phyloP scores from a whole-genome alignment of 2,888 invertebrate species.

The Sinelater perroti region DNA sequence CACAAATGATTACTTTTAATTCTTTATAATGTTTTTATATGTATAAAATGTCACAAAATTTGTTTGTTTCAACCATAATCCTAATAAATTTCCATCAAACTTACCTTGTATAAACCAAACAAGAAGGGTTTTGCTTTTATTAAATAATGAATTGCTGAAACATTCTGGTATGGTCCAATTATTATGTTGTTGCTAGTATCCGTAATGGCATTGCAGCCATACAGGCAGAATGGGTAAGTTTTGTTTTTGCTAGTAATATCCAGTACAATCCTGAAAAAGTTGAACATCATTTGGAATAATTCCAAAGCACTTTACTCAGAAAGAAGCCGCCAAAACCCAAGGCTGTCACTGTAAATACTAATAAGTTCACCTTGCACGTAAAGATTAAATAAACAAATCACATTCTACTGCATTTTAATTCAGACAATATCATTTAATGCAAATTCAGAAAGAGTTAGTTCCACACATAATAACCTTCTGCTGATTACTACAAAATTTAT shows the following conservation, averaged over 20 bases:
- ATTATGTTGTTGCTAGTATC: conserved; percentile 61
- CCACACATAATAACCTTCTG: no score
- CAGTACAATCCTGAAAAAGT: conserved; percentile 44
- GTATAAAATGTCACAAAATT: neutral
- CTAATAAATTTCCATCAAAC: neutral
- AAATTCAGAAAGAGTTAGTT: no score
- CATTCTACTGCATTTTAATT: no score
- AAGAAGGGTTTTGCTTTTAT: conserved; percentile 54
- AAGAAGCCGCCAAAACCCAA: no score
- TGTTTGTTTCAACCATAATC: neutral
- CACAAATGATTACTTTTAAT: conserved; percentile 3
- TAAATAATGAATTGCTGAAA: conserved; percentile 56
- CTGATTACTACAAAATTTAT: no score
- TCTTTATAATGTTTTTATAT: neutral
- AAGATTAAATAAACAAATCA: no score
- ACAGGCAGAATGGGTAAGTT: conserved; percentile 50
- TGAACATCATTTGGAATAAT: no score
- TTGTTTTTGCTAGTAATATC: conserved; percentile 41
- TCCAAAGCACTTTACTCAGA: no score
- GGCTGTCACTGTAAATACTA: no score
- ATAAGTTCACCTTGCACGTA: no score
- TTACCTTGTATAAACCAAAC: conserved; percentile 52
- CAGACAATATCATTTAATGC: no score
- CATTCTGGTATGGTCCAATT: conserved; percentile 57
- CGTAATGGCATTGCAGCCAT: conserved; percentile 57